These are phyloP conservation scores for Cyprinus carpio DNA, from an alignment of 2,113 vertebrate genomes.

Conservation along the genomic window DNA sequence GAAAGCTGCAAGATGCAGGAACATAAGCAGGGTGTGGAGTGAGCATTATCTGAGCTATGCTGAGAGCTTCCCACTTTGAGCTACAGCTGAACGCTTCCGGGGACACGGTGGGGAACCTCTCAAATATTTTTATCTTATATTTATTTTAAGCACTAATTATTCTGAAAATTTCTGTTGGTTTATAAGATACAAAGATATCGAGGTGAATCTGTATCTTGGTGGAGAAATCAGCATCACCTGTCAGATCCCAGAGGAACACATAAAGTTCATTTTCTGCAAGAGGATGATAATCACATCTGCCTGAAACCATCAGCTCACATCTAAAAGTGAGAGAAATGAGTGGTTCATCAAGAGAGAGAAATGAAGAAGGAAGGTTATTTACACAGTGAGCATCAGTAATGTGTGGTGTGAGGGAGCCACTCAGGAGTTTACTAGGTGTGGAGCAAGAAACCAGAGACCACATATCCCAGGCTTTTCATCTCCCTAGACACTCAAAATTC, in stretches of 20 bases:
- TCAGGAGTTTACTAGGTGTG: conserved; percentile 58
- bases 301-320: neutral
- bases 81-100: neutral
- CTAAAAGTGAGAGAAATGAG: neutral
- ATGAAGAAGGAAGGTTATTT: conserved; percentile 35
- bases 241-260: neutral
- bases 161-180: neutral
- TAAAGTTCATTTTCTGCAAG: conserved; percentile 40
- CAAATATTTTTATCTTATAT: neutral
- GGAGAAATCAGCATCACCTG: conserved; percentile 47
- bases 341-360: conserved; percentile 21
- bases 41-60: neutral
- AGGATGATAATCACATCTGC: conserved; percentile 12
- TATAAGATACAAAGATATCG: too few relatives aligned
- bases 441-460: neutral
- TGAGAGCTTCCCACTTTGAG: neutral
- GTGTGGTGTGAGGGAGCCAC: conserved; percentile 42
- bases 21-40: conserved; percentile 32
- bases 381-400: conserved; percentile 46
- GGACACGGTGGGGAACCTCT: neutral
- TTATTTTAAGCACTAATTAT: too few relatives aligned
- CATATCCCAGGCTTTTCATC: neutral
- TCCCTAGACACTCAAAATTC: conserved; percentile 42
- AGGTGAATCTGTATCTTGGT: neutral
- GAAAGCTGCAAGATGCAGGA: conserved; percentile 13